A percentile compares a stretch with the other conserved stretches of the same genome.
These are phyloP conservation scores for Bombus confusus DNA, from an alignment of 1,140 invertebrate genomes.

Conservation along the genomic window DNA sequence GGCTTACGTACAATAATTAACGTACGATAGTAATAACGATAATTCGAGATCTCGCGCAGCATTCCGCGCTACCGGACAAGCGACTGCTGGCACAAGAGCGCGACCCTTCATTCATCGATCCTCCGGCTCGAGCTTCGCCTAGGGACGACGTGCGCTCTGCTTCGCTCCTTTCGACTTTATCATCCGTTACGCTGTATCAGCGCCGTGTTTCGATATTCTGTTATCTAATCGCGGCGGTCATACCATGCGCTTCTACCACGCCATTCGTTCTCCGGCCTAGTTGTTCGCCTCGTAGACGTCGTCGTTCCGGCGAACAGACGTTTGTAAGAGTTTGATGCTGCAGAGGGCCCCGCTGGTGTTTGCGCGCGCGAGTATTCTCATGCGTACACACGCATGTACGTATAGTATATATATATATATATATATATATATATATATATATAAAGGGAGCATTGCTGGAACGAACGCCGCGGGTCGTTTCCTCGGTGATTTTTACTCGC, in stretches of 20 bases:
- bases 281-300: background rate
- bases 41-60: constrained; percentile 67
- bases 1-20: constrained; percentile 68
- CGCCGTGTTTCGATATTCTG: constrained; percentile 47
- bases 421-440: background rate
- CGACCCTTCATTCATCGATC: constrained; percentile 66
- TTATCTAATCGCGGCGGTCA: constrained; percentile 57
- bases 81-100: constrained; percentile 17
- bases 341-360: background rate
- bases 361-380: background rate
- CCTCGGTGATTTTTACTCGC: constrained; percentile 67
- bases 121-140: background rate
- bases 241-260: constrained; percentile 11
- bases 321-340: background rate
- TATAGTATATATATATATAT: background rate
- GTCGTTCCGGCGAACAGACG: background rate
- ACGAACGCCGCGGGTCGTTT: constrained; percentile 60
- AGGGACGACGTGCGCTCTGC: background rate
- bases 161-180: background rate
- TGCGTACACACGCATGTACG: background rate
- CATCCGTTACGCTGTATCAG: constrained; percentile 35
- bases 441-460: background rate
- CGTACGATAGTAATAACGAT: constrained; percentile 71
- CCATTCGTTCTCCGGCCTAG: constrained; percentile 7
- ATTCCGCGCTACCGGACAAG: constrained; percentile 66